Evolutionary conservation across 1,140 invertebrate species (phyloP), one percentile per base, ranked within the genome.

Genomic region (Drosophila punjabiensis): DNA sequence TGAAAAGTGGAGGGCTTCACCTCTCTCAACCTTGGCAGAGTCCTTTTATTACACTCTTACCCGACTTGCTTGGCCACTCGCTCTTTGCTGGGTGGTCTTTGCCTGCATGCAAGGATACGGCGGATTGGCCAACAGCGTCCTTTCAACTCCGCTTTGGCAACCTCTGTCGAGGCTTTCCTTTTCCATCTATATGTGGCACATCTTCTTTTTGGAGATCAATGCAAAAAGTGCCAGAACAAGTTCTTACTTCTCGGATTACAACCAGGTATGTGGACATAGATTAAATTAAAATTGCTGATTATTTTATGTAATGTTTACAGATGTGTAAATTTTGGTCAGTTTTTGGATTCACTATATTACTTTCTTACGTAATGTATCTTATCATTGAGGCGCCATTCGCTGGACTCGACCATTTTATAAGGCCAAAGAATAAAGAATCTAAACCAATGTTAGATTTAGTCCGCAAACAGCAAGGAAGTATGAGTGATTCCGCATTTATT

Each of bases 51-150:
- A 94, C 3, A 93, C 95, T 5, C 93, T 96, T 7, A 94, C 95
- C 47, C 93, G 96, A 47, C 93, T 95, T 3, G 89, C 24, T 67
- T 97, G 96, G 95, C 93, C 94, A 0, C 4, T 95, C 0, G 94
- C 93, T 1, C 48, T 97, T 3, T 93, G 94, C 1, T 96, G 96
- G 95, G 93, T 97, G 6, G 94, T 96, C 10, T 95, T 96, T 53
- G 95, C 95, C 4, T 96, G 96, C 77, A 91, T 94, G 8, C 93
- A 94, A 61, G 95, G 95, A 52, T 95, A 95, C 85, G 96, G 95
- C 79, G 96, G 94, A 78, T 91, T 93, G 28, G 91, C 94, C 20
- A 94, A 94, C 66, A 93, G 90, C 85, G 91, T 94, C 24, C 47
- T 94, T 10, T 93, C 92, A 3, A 76, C 92, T 33, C 63, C 79